These are phyloP conservation scores for Cerastis rubricosa DNA, from an alignment of 2,888 invertebrate species.

Conservation along the genomic window DNA sequence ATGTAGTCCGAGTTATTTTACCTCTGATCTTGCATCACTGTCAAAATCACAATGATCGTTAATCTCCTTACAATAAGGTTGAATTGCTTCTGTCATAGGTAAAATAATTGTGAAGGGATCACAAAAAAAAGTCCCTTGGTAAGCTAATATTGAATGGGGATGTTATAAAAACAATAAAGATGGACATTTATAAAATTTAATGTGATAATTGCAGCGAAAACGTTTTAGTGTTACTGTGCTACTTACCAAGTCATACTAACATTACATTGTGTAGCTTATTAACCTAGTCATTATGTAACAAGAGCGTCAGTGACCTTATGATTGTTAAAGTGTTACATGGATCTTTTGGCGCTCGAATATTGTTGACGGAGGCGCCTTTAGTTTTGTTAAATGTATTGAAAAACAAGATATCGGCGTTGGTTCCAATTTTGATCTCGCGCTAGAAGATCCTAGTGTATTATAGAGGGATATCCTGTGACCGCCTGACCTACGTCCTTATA, in stretches of 20 bases:
- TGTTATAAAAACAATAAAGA: conserved; percentile 38
- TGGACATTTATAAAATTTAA: conserved; percentile 27
- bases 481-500: not conserved
- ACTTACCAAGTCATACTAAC: conserved; percentile 39
- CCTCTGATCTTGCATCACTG: not conserved
- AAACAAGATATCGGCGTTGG: not conserved
- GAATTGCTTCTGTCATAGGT: not conserved
- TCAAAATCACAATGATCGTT: not conserved
- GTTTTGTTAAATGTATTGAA: not conserved
- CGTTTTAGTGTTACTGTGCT: conserved; percentile 34
- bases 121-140: not conserved
- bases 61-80: not conserved
- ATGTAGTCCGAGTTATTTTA: not conserved
- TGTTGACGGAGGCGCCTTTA: not conserved
- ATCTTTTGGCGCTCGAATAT: not conserved
- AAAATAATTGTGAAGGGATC: not conserved
- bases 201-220: conserved; percentile 24
- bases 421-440: not conserved
- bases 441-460: not conserved
- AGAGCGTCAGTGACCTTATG: conserved; percentile 1
- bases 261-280: conserved; percentile 44
- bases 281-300: conserved; percentile 55
- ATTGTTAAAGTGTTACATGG: conserved; percentile 9
- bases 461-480: not conserved
- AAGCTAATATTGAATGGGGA: conserved; percentile 45